Evolutionary conservation across 1,140 invertebrate genomes (phyloP), one percentile per base, ranked within the genome.

Genomic region (Frieseomelitta varia): DNA sequence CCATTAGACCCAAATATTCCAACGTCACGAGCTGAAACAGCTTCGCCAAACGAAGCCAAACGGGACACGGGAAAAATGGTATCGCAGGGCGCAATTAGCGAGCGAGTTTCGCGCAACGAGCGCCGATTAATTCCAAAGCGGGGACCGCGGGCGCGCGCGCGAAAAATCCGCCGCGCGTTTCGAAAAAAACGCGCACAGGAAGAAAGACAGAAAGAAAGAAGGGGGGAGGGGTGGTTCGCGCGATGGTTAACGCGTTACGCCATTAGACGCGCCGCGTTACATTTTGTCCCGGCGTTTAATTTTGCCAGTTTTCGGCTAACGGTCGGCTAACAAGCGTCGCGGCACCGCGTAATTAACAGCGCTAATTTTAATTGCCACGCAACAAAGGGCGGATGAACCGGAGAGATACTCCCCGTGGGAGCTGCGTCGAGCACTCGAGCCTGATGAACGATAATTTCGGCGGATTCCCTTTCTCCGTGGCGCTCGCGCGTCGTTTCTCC

Each of bases 351-450:
- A 93, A 93, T 94, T 93, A 93, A 93, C 92, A 92, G 91, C 90
- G 87, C 91, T 94, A 93, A 94, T 94, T 94, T 94, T 94, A 93
- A 93, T 94, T 93, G 92, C 88, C 83, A 81, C 73, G 89, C 87
- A 93, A 93, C 91, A 93, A 92, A 93, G 92, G 91, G 87, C 92
- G 91, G 88, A 92, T 91, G 92, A 90, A 53, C 75, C 61, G 82
- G 85, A 76, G 72, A 88, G 30, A 39, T 27, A 91, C 90, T 93
- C 91, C 30, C 91, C 91, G 91, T 85, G 89, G 81, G 91, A 90
- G 89, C 74, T 79, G 79, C 76, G 87, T 30, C 87, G 79, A 81
- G 83, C 75, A 73, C 34, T 86, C 80, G 39, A 85, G 79, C 88
- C 24, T 92, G 91, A 94, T 93, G 91, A 93, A 93, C 91, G 93